These are phyloP conservation scores for Drosophila seguyi DNA, from an alignment of 1,140 invertebrate genomes.

Conservation along the genomic window DNA sequence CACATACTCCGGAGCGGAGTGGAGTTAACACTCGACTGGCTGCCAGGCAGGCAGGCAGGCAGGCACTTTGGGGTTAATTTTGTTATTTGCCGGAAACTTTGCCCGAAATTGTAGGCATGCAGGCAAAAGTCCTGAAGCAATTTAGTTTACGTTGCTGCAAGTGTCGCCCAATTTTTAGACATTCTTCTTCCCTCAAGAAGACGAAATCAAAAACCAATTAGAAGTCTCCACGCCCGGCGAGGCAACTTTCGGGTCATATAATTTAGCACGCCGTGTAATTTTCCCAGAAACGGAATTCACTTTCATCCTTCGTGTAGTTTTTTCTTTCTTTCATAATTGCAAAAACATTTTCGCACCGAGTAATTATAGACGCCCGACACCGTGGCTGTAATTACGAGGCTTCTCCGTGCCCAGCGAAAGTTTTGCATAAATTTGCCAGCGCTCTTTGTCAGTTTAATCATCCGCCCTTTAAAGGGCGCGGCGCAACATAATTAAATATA, in stretches of 20 bases:
- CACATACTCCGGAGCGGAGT: constrained; percentile 7
- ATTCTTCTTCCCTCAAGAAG: constrained; percentile 15
- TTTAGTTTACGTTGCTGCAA: constrained; percentile 24
- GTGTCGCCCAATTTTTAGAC: constrained; percentile 39
- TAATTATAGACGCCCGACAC: constrained; percentile 62
- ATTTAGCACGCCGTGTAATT: constrained; percentile 56
- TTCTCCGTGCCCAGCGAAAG: neutral
- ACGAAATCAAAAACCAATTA: constrained; percentile 79
- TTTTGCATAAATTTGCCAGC: constrained; percentile 30
- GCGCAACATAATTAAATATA: constrained; percentile 74
- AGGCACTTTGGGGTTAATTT: constrained; percentile 77
- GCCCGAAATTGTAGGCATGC: constrained; percentile 52
- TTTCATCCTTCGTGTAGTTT: constrained; percentile 37
- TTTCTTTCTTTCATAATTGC: constrained; percentile 44
- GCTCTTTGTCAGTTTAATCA: constrained; percentile 12
- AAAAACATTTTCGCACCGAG: constrained; percentile 52
- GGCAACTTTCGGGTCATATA: constrained; percentile 56
- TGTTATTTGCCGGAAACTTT: constrained; percentile 65
- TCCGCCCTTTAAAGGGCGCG: neutral
- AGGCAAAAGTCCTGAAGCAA: constrained; percentile 35
- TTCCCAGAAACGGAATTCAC: constrained; percentile 31
- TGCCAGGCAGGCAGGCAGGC: constrained; percentile 20
- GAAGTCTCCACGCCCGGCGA: constrained; percentile 13
- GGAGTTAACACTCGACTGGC: constrained; percentile 61
- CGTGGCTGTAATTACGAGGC: constrained; percentile 33